Evolutionary conservation across 2,113 vertebrate genomes (phyloP).

Genomic region (Thamnophis sirtalis): DNA sequence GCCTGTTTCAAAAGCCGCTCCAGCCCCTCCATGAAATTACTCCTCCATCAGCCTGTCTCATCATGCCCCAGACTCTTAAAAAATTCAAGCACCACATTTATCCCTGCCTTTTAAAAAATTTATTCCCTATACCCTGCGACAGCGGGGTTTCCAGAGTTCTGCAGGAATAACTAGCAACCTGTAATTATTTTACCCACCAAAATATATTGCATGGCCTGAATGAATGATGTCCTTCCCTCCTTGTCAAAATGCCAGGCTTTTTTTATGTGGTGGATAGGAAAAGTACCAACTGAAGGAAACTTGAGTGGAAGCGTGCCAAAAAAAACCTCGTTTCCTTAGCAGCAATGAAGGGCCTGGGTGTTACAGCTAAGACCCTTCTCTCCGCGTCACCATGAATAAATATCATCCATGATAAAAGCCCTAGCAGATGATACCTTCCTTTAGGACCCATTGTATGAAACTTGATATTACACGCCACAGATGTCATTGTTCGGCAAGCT

Average conservation of each 20-base stretch:
- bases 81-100: background rate
- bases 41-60: background rate
- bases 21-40: background rate
- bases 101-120: background rate
- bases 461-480: conserved; percentile 10
- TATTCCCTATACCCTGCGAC: background rate
- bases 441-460: conserved; percentile 28
- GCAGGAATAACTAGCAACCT: background rate
- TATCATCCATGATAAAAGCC: conserved; percentile 5
- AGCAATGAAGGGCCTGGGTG: rapidly evolving
- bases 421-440: conserved; percentile 18
- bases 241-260: background rate
- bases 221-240: background rate
- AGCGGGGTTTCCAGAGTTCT: background rate
- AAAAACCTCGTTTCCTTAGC: background rate
- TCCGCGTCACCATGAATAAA: conserved; percentile 16
- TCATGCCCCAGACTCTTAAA: background rate
- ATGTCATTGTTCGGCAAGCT: conserved; percentile 53
- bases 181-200: background rate
- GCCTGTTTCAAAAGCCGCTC: background rate
- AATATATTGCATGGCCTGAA: background rate
- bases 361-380: background rate
- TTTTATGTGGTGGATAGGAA: conserved; percentile 2
- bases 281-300: conserved; percentile 3
- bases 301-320: rapidly evolving